Base-by-base conservation (phyloP, 2,113 vertebrate genomes). In the Vulpes lagopus region DNA sequence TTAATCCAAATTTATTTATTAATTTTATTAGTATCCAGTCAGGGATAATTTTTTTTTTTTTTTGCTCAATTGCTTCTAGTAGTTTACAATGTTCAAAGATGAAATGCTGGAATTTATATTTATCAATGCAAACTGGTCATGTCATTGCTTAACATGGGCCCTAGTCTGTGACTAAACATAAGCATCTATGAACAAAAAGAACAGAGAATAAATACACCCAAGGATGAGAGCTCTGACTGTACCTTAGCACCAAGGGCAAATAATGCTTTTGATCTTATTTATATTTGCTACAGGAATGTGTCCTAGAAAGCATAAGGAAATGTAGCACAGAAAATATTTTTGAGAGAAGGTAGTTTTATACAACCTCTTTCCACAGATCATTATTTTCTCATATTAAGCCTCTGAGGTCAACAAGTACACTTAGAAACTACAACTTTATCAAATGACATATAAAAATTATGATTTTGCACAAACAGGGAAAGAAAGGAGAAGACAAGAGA, bases 1-100 rank as follows among this genome's bases (percentile, higher is more conserved):
- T 91, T 91, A 84, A 94, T 59, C 16, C 38, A 94, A 15, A 49
- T 55, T 88, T 92, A 96, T 83, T 91, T 80, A 55, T 25, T 71
- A 6, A 19, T 25, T 73, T 73, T 93, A 73, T 94, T 83, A 78
- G 84, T 81, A 30, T 76, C 8, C 19, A 79, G 4, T 35, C 71
- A 79, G 27, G 25, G 7, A 55, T 60, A 60, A 32, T 9, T 11
- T 59, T 35, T 43, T 43, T 35, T 43, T 43, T 43, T 43, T 35
- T 93, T 95, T 27, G 27, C 22, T 83, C 60, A 65, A 0, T 55
- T 64, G 11, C 27, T 82, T 90, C 65, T 49, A 14, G 11, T 76
- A 74, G n/a, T 86, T 67, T 22, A 74, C 22, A 69, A 90, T 38
- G 1, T 43, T 87, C 73, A 86, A 82, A 82, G 59, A 22, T 55